These are phyloP conservation scores for Onychorhynchus coronatus DNA, from an alignment of 2,113 vertebrate species.

Conservation along the genomic window DNA sequence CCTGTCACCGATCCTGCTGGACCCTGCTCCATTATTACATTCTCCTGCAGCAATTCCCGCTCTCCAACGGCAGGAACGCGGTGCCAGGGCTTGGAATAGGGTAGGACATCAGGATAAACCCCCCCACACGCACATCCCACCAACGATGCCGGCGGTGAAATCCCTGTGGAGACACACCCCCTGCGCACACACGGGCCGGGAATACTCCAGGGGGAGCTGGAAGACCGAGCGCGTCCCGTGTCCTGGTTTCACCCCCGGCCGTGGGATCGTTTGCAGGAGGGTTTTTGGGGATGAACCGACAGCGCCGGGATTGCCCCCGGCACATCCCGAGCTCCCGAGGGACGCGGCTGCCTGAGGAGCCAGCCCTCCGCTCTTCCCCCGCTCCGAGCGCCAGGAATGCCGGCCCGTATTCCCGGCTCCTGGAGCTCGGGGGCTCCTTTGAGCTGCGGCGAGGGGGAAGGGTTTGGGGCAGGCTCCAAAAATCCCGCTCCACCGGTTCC, in stretches of 20 bases:
- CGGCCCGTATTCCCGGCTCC: background rate
- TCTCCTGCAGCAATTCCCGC: background rate
- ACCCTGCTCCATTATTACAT: background rate
- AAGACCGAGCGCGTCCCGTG: background rate
- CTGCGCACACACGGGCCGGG: background rate
- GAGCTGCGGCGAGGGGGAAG: background rate
- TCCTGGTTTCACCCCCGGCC: background rate
- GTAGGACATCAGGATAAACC: background rate
- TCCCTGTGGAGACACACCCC: rapidly evolving
- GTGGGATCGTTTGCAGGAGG: background rate
- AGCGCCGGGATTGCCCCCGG: background rate
- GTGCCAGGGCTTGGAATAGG: background rate
- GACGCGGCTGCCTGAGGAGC: background rate
- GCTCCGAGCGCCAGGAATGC: background rate
- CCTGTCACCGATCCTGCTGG: background rate
- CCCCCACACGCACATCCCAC: rapidly evolving
- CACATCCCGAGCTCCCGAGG: background rate
- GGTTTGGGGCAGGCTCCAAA: background rate
- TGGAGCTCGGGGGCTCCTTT: background rate
- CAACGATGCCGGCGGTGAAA: background rate
- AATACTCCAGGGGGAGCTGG: background rate
- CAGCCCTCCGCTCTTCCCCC: background rate
- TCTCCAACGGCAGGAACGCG: rapidly evolving
- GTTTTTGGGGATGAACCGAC: background rate
- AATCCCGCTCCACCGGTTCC: background rate